A percentile compares a stretch with the other conserved stretches of the same genome.
phyloP scores from a whole-genome alignment of 2,113 vertebrate species.

The Ifrita kowaldi region DNA sequence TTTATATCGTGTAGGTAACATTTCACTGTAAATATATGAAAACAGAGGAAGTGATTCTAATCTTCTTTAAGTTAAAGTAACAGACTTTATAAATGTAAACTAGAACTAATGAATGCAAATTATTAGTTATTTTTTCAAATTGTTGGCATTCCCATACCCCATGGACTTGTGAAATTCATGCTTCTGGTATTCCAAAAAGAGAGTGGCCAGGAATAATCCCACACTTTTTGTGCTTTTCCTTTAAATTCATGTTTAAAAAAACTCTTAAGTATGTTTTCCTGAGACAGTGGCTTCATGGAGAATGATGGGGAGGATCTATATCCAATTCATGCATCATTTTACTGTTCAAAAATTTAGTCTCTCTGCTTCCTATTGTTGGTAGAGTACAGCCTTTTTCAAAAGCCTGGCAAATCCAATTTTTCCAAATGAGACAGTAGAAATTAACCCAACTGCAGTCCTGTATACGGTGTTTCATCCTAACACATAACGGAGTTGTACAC shows the following conservation, averaged over 20 bases:
- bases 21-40: not conserved
- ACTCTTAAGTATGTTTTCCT: not conserved
- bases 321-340: not conserved
- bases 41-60: not conserved
- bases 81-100: not conserved
- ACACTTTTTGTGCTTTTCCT: accelerated
- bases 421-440: not conserved
- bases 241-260: not conserved
- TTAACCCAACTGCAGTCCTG: not conserved
- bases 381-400: not conserved
- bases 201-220: not conserved
- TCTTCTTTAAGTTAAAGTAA: not conserved
- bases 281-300: not conserved
- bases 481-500: not conserved
- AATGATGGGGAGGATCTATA: not conserved
- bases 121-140: not conserved
- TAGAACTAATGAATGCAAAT: not conserved
- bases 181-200: not conserved
- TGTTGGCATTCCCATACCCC: not conserved
- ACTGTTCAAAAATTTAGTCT: not conserved
- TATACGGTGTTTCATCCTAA: not conserved
- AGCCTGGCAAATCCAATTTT: accelerated
- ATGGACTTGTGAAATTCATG: not conserved
- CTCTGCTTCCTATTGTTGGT: not conserved
- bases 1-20: not conserved